Evolutionary conservation across 2,888 invertebrate genomes (phyloP).

Genomic region (Adelphocoris suturalis): DNA sequence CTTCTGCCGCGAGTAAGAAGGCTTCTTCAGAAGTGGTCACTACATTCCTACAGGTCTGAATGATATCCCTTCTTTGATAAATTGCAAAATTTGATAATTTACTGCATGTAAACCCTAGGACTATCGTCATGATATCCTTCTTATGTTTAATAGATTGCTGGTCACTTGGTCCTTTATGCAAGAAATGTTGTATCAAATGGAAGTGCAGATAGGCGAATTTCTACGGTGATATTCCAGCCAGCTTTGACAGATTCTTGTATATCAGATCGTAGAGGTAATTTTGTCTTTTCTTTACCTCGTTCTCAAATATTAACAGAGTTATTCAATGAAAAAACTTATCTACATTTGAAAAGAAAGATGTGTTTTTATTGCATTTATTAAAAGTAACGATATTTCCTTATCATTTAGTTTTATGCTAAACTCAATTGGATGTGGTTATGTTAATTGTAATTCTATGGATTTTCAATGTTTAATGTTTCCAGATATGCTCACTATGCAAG

Average conservation of each 20-base stretch:
- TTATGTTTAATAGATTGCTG: constrained; percentile 82
- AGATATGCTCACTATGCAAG: constrained; percentile 74
- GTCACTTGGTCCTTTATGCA: constrained; percentile 86
- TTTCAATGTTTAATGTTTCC: neutral
- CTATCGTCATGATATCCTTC: neutral
- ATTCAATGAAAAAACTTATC: neutral
- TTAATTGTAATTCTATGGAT: too few relatives aligned
- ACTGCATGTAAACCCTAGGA: neutral
- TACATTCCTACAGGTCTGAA: constrained; percentile 74
- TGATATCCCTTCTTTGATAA: neutral
- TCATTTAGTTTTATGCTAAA: neutral
- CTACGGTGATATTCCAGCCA: constrained; percentile 81
- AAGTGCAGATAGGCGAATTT: constrained; percentile 81
- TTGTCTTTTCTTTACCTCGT: neutral
- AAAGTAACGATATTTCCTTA: neutral
- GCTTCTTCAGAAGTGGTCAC: constrained; percentile 71
- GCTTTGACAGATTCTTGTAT: constrained; percentile 78
- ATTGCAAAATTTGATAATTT: neutral
- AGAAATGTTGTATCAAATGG: constrained; percentile 84
- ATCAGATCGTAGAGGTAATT: constrained; percentile 74
- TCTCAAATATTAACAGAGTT: neutral
- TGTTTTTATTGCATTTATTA: neutral
- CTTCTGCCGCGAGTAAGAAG: constrained; percentile 42
- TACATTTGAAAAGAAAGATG: neutral
- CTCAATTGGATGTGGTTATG: neutral